Conservation (phyloP, 2,113 vertebrate genomes). For the Alosa alosa region DNA sequence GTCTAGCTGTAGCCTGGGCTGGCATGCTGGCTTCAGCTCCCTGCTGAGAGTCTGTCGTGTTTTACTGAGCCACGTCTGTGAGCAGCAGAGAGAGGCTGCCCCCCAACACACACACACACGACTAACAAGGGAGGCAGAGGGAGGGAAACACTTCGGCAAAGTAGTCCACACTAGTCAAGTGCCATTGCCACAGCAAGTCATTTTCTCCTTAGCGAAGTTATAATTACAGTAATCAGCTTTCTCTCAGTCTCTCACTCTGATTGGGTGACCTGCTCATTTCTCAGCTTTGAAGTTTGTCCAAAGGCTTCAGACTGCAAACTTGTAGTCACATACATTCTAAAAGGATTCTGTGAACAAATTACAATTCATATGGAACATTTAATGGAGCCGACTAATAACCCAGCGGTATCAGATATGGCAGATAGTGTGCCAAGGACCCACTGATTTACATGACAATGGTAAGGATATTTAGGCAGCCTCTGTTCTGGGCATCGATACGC, state of each 20-base stretch:
- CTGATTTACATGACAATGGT: background rate
- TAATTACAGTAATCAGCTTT: slow-evolving; percentile 19
- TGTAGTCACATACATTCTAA: background rate
- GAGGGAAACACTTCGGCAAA: background rate
- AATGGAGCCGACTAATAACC: background rate
- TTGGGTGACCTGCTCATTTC: background rate
- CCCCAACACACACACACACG: no score
- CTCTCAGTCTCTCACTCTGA: background rate
- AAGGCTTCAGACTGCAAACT: background rate
- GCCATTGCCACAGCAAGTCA: background rate
- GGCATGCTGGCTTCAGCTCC: no score
- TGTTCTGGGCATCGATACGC: background rate
- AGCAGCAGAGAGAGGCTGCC: background rate
- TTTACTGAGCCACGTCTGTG: background rate
- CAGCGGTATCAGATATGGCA: background rate
- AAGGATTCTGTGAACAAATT: background rate
- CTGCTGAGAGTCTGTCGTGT: background rate
- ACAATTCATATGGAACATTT: background rate
- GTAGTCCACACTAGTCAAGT: background rate
- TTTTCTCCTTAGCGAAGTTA: slow-evolving; percentile 7
- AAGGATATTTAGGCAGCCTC: background rate
- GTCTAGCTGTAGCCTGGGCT: no score
- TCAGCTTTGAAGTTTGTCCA: background rate
- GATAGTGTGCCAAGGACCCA: background rate
- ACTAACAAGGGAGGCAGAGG: background rate